Evolutionary conservation across 2,113 vertebrate species (phyloP).

Genomic region (Ranitomeya variabilis): DNA sequence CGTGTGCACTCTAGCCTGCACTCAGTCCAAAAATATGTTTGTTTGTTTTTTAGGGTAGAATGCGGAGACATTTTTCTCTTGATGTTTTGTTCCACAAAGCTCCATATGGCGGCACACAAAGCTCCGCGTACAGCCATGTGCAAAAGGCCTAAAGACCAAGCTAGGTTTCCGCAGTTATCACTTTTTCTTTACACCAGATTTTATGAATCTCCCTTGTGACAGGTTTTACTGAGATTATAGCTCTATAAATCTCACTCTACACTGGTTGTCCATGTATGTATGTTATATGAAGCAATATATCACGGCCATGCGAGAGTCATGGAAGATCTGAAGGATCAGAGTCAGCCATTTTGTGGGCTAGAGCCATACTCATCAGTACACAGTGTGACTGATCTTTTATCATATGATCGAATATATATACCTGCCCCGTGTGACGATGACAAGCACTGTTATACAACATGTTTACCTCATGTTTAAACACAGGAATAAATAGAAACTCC

Average conservation of each 20-base stretch:
- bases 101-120: not conserved
- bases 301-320: not conserved
- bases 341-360: not conserved
- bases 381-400: not conserved
- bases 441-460: not conserved
- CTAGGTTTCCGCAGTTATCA: not conserved
- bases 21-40: no score
- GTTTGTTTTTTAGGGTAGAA: no score
- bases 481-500: not conserved
- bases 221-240: not conserved
- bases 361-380: not conserved
- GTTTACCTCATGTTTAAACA: not conserved
- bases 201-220: not conserved
- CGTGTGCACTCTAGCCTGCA: no score
- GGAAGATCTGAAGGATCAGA: not conserved
- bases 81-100: not conserved
- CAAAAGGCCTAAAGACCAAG: not conserved
- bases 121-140: not conserved
- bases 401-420: not conserved
- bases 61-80: no score
- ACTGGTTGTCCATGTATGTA: not conserved
- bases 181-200: not conserved
- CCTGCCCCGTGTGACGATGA: not conserved
- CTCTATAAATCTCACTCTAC: not conserved
- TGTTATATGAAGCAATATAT: not conserved